A percentile compares a stretch with the other conserved stretches of the same genome.
Evolutionary conservation across 2,113 vertebrate species (phyloP).

Genomic region (Brachyhypopomus occidentalis): DNA sequence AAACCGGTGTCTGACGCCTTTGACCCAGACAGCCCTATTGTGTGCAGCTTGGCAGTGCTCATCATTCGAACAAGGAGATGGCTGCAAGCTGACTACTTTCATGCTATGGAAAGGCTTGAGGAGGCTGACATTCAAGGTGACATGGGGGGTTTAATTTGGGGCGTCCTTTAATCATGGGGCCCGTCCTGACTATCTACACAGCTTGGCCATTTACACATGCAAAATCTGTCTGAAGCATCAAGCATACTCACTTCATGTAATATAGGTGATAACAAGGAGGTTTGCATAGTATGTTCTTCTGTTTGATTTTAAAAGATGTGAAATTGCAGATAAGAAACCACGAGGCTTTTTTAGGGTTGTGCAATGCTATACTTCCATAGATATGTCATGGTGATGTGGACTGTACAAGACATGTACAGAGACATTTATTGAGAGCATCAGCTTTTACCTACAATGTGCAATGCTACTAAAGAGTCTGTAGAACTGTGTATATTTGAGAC

Average conservation of each 20-base stretch:
- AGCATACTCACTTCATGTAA: neutral
- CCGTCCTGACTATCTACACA: constrained; percentile 4
- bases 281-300: constrained; percentile 15
- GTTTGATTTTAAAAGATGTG: neutral
- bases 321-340: neutral
- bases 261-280: neutral
- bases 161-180: neutral
- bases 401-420: constrained; percentile 2
- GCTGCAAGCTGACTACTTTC: neutral
- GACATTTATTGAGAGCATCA: constrained; percentile 4
- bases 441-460: constrained; percentile 19
- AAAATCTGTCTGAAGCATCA: neutral
- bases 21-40: neutral
- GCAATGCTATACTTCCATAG: constrained; percentile 31
- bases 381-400: constrained; percentile 9
- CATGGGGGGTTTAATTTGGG: neutral
- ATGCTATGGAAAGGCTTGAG: neutral
- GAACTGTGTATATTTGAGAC: neutral
- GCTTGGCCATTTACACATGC: neutral
- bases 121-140: neutral
- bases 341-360: neutral
- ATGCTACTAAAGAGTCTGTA: neutral
- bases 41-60: constrained; percentile 9
- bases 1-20: neutral
- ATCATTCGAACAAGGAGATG: neutral